Base-by-base conservation (phyloP, 2,113 vertebrate species). In the Dicentrarchus labrax region DNA sequence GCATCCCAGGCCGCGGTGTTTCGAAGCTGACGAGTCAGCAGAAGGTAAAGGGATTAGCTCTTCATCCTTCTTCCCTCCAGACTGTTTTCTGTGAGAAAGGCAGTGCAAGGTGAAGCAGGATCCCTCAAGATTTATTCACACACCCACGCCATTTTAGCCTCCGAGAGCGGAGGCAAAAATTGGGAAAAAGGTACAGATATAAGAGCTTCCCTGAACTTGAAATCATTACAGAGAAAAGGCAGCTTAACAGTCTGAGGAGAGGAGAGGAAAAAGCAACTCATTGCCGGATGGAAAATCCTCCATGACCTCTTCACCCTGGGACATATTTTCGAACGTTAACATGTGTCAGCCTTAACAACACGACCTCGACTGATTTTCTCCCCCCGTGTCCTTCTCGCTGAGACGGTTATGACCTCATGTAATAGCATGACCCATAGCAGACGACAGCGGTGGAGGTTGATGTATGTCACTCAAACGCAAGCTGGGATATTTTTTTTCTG, bases 41-140 rank as follows among this genome's bases (percentile, higher is more conserved):
- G 83, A 62, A 80, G 88, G 80, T 72, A 65, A 76, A 89, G 36
- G 75, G 82, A 86, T 90, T 79, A 88, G 9, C 15, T 21, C 72
- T 51, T 78, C 73, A 70, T 85, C 75, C 72, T 4, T 51, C 59
- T 54, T 86, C 41, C 45, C 64, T 61, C 9, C 48, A 57, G 48
- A 70, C 71, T 50, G 54, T 76, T 76, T 59, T 41, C 48, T 67
- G 65, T 0, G 38, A 76, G 45, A 22, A 59, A 71, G 50, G 61
- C 19, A 54, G 66, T 0, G 8, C 54, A 36, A 70, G 48, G 68
- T 77, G 66, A 50, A 61, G 80, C 67, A 43, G 61, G 45, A 57
- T 83, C 62, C 75, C 76, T 67, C 11, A 11, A 62, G 72, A 86
- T 73, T 65, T 77, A 76, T 72, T 80, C 79, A 19, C 71, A 73